Evolutionary conservation across 1,140 invertebrate genomes (phyloP).

Genomic region (Drosophila mauritiana): DNA sequence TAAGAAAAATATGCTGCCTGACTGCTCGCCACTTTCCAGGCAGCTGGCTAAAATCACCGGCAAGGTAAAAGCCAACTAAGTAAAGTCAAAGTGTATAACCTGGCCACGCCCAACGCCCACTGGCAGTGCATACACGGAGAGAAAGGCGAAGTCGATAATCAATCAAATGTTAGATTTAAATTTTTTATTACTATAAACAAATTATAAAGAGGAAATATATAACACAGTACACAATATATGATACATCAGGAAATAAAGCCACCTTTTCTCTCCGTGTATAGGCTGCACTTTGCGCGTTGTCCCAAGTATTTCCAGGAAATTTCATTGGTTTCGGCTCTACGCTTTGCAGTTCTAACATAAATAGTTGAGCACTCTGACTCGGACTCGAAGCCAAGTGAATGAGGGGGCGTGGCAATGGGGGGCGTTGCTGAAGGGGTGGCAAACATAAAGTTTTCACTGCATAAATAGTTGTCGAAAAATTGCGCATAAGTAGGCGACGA

Average conservation of each 20-base stretch:
- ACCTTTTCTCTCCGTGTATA: constrained; percentile 5
- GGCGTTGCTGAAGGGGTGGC: constrained; percentile 14
- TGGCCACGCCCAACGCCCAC: constrained; percentile 40
- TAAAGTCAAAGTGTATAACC: constrained; percentile 67
- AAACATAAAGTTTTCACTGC: constrained; percentile 63
- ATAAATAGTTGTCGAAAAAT: constrained; percentile 76
- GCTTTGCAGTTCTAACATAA: constrained; percentile 73
- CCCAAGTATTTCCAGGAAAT: constrained; percentile 76
- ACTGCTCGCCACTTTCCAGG: constrained; percentile 24
- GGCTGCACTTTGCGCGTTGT: constrained; percentile 77
- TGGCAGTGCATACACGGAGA: constrained; percentile 12
- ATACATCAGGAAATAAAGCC: not conserved
- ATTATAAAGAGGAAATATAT: too few relatives aligned
- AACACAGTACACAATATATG: too few relatives aligned
- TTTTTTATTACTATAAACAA: too few relatives aligned
- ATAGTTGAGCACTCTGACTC: constrained; percentile 69
- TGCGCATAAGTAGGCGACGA: constrained; percentile 72
- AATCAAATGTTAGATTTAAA: too few relatives aligned
- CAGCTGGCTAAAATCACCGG: constrained; percentile 59
- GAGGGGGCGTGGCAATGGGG: constrained; percentile 22
- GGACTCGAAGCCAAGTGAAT: constrained; percentile 48
- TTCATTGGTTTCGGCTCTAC: constrained; percentile 79
- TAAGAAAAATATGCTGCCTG: constrained; percentile 70
- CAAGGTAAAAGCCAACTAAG: constrained; percentile 78
- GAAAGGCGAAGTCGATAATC: not conserved